Conservation (phyloP, 2,888 invertebrate genomes). For the Ichneumoninae sp. region DNA sequence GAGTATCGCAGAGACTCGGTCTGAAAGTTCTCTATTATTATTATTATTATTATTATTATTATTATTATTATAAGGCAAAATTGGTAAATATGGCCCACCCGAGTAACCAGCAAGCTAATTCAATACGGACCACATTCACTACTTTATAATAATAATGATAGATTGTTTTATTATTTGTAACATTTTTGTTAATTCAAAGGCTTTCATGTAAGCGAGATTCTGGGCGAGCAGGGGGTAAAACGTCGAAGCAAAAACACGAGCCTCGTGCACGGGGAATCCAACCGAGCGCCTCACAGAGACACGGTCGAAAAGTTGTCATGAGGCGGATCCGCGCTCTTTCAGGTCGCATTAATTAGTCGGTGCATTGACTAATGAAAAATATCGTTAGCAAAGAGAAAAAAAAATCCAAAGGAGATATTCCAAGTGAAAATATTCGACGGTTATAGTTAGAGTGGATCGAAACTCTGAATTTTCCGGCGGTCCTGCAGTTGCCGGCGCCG, state of each 20-base stretch:
- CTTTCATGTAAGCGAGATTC: neutral
- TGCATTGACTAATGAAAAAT: slow-evolving; percentile 8
- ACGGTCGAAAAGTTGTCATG: neutral
- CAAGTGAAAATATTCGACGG: slow-evolving; percentile 5
- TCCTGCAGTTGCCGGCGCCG: neutral
- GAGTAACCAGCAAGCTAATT: too few species aligned
- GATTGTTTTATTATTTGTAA: too few species aligned
- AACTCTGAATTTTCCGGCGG: slow-evolving; percentile 2
- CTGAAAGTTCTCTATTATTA: too few species aligned
- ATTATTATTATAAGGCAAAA: too few species aligned
- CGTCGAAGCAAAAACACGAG: neutral
- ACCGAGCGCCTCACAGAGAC: too few species aligned
- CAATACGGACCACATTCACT: neutral
- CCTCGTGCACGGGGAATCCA: neutral
- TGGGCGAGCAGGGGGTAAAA: neutral
- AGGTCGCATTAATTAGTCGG: slow-evolving; percentile 26
- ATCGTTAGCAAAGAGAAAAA: neutral
- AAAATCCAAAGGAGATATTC: neutral
- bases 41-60: too few species aligned
- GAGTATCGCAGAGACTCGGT: too few species aligned
- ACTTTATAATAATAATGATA: neutral
- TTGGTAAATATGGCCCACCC: too few species aligned
- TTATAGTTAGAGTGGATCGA: slow-evolving; percentile 1
- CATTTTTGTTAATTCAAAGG: neutral
- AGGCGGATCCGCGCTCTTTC: neutral